Evolutionary conservation across 92 coral and sea anemone species (phyloP), one percentile per base, ranked within the genome.

Genomic region (Zoanthus sociatus): DNA sequence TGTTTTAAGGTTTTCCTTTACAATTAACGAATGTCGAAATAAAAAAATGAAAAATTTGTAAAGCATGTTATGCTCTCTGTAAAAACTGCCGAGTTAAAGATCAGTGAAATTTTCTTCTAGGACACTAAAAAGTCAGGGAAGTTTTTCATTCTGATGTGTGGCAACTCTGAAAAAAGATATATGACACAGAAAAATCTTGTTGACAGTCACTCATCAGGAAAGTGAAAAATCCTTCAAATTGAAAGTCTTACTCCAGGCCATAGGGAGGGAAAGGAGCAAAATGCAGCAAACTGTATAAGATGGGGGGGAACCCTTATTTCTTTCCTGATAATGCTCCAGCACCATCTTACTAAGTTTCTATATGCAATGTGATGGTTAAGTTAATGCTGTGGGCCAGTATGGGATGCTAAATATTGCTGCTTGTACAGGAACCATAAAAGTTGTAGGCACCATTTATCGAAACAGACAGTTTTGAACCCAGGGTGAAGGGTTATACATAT

Each of bases 161-260:
- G 26, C 26, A 26, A 26, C 26, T 26, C 26, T 26, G 26, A 26
- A 26, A 26, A 26, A 26, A 51, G 13, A 13, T 51, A 8, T 51
- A 7, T 51, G 56, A 51, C 56, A 51, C 56, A 51, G 56, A 51
- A 51, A 0, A 51, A 51, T 1, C 56, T 51, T 51, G 56, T 51
- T 51, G 9, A 51, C 56, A 51, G 56, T 69, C 37, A 76, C 56
- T 76, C 79, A 76, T 76, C 79, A 3, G 79, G 58, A 54, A 76
- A 76, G 30, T 76, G 79, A 44, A 76, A 76, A 76, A 76, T 76
- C 79, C 79, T 20, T 47, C 79, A 76, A 76, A 76, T 9, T 7
- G 9, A 76, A 76, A 76, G 79, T 76, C 37, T 9, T 76, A 55
- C 37, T 76, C 79, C 10, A 76, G 79, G 56, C 79, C 56, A 37